These are phyloP conservation scores for Gallinago media DNA, from an alignment of 2,113 vertebrate genomes.

Conservation along the genomic window DNA sequence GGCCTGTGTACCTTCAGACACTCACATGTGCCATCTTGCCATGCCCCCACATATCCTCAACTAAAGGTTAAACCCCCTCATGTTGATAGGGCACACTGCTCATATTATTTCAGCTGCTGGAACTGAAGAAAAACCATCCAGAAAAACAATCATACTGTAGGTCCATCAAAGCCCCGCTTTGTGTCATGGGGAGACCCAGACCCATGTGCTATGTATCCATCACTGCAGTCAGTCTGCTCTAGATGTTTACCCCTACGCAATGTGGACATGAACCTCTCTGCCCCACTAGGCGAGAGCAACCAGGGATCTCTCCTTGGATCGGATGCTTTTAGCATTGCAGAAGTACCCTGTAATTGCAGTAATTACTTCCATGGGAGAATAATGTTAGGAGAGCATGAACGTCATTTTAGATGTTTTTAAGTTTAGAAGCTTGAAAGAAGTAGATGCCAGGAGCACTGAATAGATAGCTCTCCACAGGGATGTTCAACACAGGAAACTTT, in stretches of 20 bases:
- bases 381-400: not conserved
- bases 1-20: not conserved
- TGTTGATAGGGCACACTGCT: not conserved
- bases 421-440: not conserved
- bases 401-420: not conserved
- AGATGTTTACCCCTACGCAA: not conserved
- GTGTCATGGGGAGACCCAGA: not conserved
- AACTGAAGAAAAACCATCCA: not conserved
- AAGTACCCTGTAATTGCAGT: not conserved
- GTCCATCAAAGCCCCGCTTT: not conserved
- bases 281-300: not conserved
- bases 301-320: not conserved
- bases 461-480: not conserved
- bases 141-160: not conserved
- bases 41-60: not conserved
- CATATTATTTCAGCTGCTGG: not conserved
- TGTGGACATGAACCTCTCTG: not conserved
- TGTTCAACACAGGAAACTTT: not conserved
- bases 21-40: not conserved
- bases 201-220: fast-evolving
- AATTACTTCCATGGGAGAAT: not conserved
- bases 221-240: not conserved
- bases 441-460: not conserved
- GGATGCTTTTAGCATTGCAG: not conserved
- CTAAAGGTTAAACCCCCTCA: not conserved